A percentile compares a stretch with the other conserved stretches of the same genome.
Evolutionary conservation across 2,888 invertebrate species (phyloP).

Genomic region (Axea sp.): DNA sequence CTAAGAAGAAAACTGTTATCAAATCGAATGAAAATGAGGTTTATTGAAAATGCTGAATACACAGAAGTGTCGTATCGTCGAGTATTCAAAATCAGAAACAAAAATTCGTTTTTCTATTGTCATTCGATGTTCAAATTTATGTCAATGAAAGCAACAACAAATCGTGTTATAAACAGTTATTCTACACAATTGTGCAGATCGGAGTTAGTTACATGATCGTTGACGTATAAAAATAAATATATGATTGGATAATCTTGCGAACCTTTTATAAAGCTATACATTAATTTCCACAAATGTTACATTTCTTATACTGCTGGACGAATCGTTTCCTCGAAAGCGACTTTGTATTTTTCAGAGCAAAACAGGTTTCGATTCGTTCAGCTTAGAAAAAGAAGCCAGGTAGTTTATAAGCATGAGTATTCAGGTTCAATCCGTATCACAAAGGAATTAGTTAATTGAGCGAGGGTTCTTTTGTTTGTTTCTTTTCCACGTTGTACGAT

Average conservation of each 20-base stretch:
- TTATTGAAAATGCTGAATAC: not conserved
- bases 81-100: not conserved
- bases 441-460: conserved; percentile 27
- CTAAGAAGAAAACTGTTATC: not conserved
- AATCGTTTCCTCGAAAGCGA: too few relatives aligned
- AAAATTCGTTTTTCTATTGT: too few relatives aligned
- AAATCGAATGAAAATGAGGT: not conserved
- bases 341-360: too few relatives aligned
- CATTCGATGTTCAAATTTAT: too few relatives aligned
- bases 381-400: too few relatives aligned
- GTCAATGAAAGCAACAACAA: too few relatives aligned
- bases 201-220: conserved; percentile 11
- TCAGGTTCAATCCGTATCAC: conserved; percentile 4
- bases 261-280: conserved; percentile 11
- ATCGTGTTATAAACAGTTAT: conserved; percentile 20
- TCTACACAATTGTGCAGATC: conserved; percentile 1
- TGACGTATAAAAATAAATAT: conserved; percentile 28
- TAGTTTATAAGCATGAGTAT: not conserved
- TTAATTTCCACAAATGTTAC: conserved; percentile 12
- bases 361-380: too few relatives aligned
- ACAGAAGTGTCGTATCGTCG: too few relatives aligned
- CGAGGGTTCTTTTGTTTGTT: not conserved
- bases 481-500: conserved; percentile 24
- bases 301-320: too few relatives aligned
- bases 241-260: not conserved